phyloP scores from a whole-genome alignment of 2,888 invertebrate genomes.

The Molanna angustata region DNA sequence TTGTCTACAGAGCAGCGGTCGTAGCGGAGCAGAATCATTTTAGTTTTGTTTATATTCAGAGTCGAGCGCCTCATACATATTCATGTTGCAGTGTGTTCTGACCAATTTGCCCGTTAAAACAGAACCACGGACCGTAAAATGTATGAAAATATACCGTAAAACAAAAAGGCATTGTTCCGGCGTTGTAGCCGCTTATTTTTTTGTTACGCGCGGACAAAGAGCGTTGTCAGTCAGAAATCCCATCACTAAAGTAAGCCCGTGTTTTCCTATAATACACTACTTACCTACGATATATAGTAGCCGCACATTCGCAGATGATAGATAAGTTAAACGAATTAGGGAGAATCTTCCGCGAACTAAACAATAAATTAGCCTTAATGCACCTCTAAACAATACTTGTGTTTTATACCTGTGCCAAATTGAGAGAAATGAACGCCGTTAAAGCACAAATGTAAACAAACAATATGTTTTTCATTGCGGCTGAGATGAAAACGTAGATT shows the following conservation, averaged over 20 bases:
- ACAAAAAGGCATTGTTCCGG: slow-evolving; percentile 33
- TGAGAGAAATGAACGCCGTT: slow-evolving; percentile 10
- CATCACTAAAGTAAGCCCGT: slow-evolving; percentile 21
- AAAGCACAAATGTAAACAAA: slow-evolving; percentile 10
- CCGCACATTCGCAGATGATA: slow-evolving; percentile 18
- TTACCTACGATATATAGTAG: slow-evolving; percentile 10
- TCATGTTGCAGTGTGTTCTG: slow-evolving; percentile 32
- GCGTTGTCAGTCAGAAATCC: slow-evolving; percentile 19
- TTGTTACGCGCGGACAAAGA: slow-evolving; percentile 30
- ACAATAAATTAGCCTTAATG: slow-evolving; percentile 21
- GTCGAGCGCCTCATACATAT: slow-evolving; percentile 32
- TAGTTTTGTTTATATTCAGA: slow-evolving; percentile 32
- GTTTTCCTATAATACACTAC: slow-evolving; percentile 16
- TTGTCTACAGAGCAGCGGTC: slow-evolving; percentile 15
- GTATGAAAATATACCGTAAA: slow-evolving; percentile 34
- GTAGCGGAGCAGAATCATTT: slow-evolving; percentile 25
- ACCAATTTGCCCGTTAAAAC: slow-evolving; percentile 34
- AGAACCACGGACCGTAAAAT: slow-evolving; percentile 34
- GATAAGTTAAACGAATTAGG: slow-evolving; percentile 24
- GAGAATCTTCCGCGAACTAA: slow-evolving; percentile 24
- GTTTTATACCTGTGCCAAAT: slow-evolving; percentile 12
- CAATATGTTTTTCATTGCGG: slow-evolving; percentile 11
- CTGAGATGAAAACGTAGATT: slow-evolving; percentile 10
- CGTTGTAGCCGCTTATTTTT: slow-evolving; percentile 32
- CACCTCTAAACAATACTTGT: slow-evolving; percentile 14